Evolutionary conservation across 2,888 invertebrate genomes (phyloP).

Genomic region (Mythimna albipuncta): DNA sequence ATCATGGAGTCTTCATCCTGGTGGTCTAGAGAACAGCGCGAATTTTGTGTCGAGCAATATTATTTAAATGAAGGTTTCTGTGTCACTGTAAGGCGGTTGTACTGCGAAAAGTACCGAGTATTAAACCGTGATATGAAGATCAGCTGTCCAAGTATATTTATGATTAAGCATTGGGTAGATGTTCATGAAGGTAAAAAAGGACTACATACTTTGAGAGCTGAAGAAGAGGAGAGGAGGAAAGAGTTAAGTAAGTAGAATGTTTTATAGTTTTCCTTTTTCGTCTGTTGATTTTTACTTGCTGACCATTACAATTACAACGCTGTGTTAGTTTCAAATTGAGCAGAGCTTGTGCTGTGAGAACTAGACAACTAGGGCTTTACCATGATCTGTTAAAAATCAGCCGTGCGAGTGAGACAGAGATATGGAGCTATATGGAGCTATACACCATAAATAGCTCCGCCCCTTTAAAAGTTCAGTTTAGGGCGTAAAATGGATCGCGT

Average conservation of each 20-base stretch:
- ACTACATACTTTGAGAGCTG: background rate
- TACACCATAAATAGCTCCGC: no score
- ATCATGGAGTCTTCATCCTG: conserved; percentile 1
- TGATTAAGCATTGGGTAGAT: conserved; percentile 8
- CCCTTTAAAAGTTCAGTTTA: no score
- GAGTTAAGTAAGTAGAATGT: conserved; percentile 5
- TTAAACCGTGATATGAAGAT: background rate
- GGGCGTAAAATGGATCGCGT: no score
- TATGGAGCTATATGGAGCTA: no score
- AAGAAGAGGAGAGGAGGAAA: background rate
- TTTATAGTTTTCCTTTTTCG: background rate
- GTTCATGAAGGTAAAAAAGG: background rate
- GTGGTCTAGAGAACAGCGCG: conserved; percentile 8
- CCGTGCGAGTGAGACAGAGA: no score
- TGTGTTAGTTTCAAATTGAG: no score
- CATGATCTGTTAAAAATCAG: no score
- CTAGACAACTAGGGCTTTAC: no score
- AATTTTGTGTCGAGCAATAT: conserved; percentile 24
- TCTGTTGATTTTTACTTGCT: no score
- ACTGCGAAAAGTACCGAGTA: conserved; percentile 9
- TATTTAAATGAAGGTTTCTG: background rate
- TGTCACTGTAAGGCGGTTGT: conserved; percentile 7
- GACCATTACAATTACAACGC: no score
- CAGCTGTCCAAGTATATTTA: background rate
- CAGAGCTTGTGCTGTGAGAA: no score